Conservation (phyloP, 2,888 invertebrate species). For the Melolontha melolontha region DNA sequence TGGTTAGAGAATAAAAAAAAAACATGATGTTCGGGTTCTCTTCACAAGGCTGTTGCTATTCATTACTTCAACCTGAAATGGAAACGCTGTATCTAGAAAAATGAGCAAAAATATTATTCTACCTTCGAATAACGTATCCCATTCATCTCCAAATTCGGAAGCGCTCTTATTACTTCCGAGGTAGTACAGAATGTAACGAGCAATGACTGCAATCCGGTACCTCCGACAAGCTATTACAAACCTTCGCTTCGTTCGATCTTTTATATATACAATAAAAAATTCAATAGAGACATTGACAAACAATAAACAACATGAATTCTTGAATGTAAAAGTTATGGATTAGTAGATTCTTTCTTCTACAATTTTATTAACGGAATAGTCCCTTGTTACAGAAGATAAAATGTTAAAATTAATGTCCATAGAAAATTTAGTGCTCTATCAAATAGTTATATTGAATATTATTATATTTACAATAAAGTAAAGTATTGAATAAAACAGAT, state of each 20-base stretch:
- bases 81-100: neutral
- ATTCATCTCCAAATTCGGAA: constrained; percentile 29
- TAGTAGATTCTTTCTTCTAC: no score
- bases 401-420: no score
- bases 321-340: no score
- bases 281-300: constrained; percentile 4
- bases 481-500: no score
- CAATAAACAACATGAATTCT: neutral
- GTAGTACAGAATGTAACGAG: neutral
- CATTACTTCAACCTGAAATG: constrained; percentile 9
- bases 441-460: no score
- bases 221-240: constrained; percentile 19
- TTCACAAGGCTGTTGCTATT: constrained; percentile 4
- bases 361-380: no score
- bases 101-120: constrained; percentile 19
- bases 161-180: constrained; percentile 25
- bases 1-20: constrained; percentile 1
- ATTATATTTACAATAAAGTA: no score
- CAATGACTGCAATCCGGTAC: constrained; percentile 6
- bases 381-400: no score
- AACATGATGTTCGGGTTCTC: constrained; percentile 4
- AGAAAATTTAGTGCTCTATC: no score
- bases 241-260: neutral
- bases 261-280: constrained; percentile 7
- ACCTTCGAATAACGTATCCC: constrained; percentile 3